Evolutionary conservation across 2,113 vertebrate genomes (phyloP).

Genomic region (Globicephala melas): DNA sequence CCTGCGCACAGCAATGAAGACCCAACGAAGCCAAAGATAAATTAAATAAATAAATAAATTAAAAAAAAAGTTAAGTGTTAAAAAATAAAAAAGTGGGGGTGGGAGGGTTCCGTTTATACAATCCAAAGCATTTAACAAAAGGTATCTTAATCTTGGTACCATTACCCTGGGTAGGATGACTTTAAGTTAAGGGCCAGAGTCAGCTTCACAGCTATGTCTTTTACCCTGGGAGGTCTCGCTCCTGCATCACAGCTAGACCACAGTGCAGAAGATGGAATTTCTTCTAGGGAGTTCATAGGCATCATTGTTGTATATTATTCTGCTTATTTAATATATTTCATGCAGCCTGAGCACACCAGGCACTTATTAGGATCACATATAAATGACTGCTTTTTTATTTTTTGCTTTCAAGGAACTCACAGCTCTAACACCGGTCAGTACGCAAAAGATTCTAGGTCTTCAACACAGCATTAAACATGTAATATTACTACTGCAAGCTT

Average conservation of each 20-base stretch:
- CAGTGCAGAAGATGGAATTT: background rate
- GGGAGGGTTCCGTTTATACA: background rate
- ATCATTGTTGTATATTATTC: background rate
- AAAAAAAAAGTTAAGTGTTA: too few relatives aligned
- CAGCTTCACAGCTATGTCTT: background rate
- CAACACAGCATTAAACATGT: background rate
- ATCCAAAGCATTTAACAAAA: background rate
- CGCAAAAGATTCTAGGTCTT: background rate
- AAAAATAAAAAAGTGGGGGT: background rate
- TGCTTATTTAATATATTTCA: background rate
- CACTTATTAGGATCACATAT: background rate
- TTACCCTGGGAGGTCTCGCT: background rate
- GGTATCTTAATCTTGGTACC: background rate
- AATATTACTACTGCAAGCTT: slow-evolving; percentile 29
- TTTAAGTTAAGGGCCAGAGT: background rate
- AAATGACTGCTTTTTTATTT: background rate
- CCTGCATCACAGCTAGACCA: background rate
- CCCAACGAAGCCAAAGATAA: too few relatives aligned
- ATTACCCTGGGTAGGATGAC: background rate
- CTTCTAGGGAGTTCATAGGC: background rate
- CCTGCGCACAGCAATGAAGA: too few relatives aligned
- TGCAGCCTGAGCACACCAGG: background rate
- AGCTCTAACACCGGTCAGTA: background rate
- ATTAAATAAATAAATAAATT: too few relatives aligned
- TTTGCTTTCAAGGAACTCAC: slow-evolving; percentile 18